Evolutionary conservation across 2,113 vertebrate species (phyloP).

Genomic region (Myotis brandtii): DNA sequence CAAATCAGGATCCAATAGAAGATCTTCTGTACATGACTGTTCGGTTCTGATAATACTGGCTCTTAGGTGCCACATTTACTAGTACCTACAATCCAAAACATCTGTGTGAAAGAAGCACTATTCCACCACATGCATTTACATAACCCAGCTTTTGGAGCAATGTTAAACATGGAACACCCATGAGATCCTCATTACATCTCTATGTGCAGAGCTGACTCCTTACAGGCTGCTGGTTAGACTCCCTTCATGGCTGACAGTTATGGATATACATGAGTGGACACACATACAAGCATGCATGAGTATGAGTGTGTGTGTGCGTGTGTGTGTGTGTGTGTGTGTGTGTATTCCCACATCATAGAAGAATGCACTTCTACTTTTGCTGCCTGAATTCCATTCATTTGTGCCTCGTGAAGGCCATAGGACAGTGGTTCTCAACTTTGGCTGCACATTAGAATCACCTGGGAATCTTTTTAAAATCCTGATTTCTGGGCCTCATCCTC

Average conservation of each 20-base stretch:
- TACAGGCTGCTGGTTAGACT: not conserved
- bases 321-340: not conserved
- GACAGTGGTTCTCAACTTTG: not conserved
- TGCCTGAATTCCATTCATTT: constrained; percentile 3
- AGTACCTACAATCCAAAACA: not conserved
- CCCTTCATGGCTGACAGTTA: not conserved
- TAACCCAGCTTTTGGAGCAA: not conserved
- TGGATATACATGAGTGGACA: not conserved
- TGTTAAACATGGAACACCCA: not conserved
- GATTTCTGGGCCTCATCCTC: too few species aligned
- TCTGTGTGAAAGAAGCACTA: not conserved
- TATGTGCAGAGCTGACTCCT: not conserved
- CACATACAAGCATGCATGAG: accelerated
- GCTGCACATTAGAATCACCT: too few species aligned
- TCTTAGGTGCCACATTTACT: not conserved
- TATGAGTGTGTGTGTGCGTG: not conserved
- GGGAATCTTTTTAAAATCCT: too few species aligned
- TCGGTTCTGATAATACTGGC: not conserved
- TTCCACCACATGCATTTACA: not conserved
- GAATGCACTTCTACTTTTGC: not conserved
- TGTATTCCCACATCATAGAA: not conserved
- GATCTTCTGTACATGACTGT: not conserved
- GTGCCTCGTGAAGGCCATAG: not conserved
- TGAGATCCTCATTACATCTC: not conserved
- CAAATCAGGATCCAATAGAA: not conserved